Base-by-base conservation (phyloP, 2,797 vertebrate genomes). In the Corythornis leucogaster region DNA sequence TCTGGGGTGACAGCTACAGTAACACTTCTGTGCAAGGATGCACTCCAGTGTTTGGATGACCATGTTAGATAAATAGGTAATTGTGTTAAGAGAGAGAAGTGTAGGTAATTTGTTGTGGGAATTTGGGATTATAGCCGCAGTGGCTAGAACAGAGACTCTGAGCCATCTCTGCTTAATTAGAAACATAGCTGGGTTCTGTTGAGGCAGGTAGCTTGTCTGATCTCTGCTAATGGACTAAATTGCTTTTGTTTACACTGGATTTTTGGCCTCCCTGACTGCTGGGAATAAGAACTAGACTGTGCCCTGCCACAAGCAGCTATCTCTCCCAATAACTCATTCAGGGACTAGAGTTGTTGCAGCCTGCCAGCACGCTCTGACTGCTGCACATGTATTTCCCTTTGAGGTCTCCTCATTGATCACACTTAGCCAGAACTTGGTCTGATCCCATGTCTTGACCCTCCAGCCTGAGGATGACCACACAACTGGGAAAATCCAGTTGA, bases 91-190 rank as follows among this genome's bases (percentile, higher is more conserved):
- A 55, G 48, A 8, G 69, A 89, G 85, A 76, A 85, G 45, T 48
- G 80, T 26, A 73, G 62, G 80, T 69, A 94, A 94, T 95, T 93
- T 91, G 94, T 94, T 95, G 91, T 85, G 93, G 92, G 87, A 69
- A 79, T 93, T 85, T 63, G 82, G 87, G 70, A 81, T 53, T 83
- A 70, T 15, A 84, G 87, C 91, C 59, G 1, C 85, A 78, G 66
- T 50, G 62, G 66, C 85, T 78, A 26, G 87, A 89, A 73, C 46
- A 95, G 69, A 86, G 69, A 33, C 58, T 89, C 58, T 81, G 87
- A 95, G 80, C 67, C 45, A 59, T 38, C 43, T 33, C 58, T 75
- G 25, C 51, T 55, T 89, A 92, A 93, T 86, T 83, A 66, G 81
- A 83, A 95, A 76, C 53, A 57, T 28, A 53, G 33, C 59, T 87